Percentiles rank a stretch among this genome's conserved stretches.
These are phyloP conservation scores for Phymastichus coffea DNA, from an alignment of 1,140 invertebrate genomes.

Conservation along the genomic window DNA sequence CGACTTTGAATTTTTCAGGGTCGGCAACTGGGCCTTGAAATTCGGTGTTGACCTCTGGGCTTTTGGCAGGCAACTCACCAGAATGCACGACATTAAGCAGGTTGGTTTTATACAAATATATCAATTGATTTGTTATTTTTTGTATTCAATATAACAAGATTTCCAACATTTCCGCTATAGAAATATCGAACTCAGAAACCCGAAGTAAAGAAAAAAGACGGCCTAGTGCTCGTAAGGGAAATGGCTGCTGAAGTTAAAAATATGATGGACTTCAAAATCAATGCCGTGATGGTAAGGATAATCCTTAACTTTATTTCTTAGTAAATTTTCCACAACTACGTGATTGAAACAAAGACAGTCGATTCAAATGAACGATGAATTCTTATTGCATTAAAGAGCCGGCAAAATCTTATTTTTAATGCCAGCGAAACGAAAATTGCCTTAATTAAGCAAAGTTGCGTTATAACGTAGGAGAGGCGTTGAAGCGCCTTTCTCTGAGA, in stretches of 20 bases:
- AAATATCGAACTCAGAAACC: conserved; percentile 72
- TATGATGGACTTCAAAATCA: conserved; percentile 88
- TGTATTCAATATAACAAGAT: background rate
- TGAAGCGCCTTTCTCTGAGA: conserved; percentile 4
- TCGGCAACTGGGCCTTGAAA: conserved; percentile 87
- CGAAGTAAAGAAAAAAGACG: conserved; percentile 75
- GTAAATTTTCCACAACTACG: too few relatives aligned
- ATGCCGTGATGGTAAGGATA: conserved; percentile 79
- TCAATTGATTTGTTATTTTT: background rate
- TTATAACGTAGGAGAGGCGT: conserved; percentile 13
- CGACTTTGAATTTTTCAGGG: conserved; percentile 71
- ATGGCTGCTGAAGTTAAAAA: conserved; percentile 84
- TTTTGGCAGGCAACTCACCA: conserved; percentile 81
- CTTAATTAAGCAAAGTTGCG: conserved; percentile 15
- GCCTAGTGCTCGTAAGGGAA: conserved; percentile 77
- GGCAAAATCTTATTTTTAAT: too few relatives aligned
- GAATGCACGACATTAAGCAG: conserved; percentile 82
- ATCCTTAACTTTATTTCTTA: background rate
- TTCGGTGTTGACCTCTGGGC: conserved; percentile 88
- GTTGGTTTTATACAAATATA: conserved; percentile 61
- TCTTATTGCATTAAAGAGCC: too few relatives aligned
- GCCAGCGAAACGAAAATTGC: conserved; percentile 10
- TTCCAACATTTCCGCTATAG: too few relatives aligned
- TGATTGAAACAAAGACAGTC: too few relatives aligned
- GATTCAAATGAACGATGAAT: background rate